phyloP scores from a whole-genome alignment of 2,797 vertebrate genomes.

The Helicolenus hilgendorfi region DNA sequence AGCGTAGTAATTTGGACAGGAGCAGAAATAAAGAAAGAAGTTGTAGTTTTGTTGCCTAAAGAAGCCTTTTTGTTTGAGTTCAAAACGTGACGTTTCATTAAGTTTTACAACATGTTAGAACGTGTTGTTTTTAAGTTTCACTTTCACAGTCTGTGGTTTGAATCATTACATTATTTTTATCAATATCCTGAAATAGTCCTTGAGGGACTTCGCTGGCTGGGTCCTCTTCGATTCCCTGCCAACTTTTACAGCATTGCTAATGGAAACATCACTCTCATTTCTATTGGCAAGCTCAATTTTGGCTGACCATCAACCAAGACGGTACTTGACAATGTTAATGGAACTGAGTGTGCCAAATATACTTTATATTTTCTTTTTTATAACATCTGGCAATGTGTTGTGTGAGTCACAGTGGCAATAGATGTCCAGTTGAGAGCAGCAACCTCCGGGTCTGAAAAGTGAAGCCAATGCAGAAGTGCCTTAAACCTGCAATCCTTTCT shows the following conservation, averaged over 20 bases:
- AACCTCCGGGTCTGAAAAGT: too few species aligned
- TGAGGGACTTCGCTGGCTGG: not conserved
- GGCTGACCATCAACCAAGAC: not conserved
- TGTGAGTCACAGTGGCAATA: not conserved
- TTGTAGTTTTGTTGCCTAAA: too few species aligned
- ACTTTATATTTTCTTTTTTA: not conserved
- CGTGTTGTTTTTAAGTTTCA: too few species aligned
- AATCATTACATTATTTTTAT: too few species aligned
- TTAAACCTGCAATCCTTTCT: too few species aligned
- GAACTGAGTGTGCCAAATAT: not conserved
- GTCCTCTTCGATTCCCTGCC: not conserved
- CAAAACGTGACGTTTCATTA: too few species aligned
- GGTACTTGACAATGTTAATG: not conserved
- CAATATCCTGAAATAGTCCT: not conserved
- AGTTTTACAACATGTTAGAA: too few species aligned
- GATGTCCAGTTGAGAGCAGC: not conserved
- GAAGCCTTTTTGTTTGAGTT: too few species aligned
- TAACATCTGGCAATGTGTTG: not conserved
- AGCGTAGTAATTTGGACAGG: too few species aligned
- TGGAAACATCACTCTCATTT: not conserved
- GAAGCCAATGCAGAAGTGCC: too few species aligned
- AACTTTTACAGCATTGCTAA: not conserved
- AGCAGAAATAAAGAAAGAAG: too few species aligned
- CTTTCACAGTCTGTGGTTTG: too few species aligned
- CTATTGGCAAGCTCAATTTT: slow-evolving; percentile 6